Conservation (phyloP, 2,888 invertebrate species). For the Pinctada fucata region DNA sequence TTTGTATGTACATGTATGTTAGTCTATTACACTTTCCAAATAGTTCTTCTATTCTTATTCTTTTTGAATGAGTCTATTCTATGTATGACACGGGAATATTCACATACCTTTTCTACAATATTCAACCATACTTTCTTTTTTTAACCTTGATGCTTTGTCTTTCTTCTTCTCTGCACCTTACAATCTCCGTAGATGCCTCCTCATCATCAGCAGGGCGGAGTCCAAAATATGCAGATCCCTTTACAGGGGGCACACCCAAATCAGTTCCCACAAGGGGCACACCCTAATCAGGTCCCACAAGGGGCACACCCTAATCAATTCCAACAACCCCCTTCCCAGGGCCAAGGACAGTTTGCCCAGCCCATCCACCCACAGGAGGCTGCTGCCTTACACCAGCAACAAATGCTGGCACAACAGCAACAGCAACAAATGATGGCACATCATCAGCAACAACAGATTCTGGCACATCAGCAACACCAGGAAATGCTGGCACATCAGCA, state of each 20-base stretch:
- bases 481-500: constrained; percentile 24
- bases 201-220: constrained; percentile 52
- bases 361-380: constrained; percentile 34
- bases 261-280: constrained; percentile 33
- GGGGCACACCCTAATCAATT: constrained; percentile 27
- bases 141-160: no score
- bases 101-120: no score
- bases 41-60: no score
- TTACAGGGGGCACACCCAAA: constrained; percentile 30
- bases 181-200: constrained; percentile 37
- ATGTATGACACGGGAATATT: no score
- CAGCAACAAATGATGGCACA: constrained; percentile 52
- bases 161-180: no score
- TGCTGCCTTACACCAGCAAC: constrained; percentile 35
- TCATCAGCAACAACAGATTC: constrained; percentile 38
- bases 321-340: not conserved
- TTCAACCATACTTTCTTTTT: no score
- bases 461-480: constrained; percentile 48
- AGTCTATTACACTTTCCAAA: no score
- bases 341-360: constrained; percentile 32
- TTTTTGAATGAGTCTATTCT: no score
- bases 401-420: constrained; percentile 37
- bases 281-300: constrained; percentile 54
- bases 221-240: constrained; percentile 59
- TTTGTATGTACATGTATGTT: no score